Evolutionary conservation across 2,797 vertebrate genomes (phyloP), one percentile per base, ranked within the genome.

Genomic region (Emys orbicularis): DNA sequence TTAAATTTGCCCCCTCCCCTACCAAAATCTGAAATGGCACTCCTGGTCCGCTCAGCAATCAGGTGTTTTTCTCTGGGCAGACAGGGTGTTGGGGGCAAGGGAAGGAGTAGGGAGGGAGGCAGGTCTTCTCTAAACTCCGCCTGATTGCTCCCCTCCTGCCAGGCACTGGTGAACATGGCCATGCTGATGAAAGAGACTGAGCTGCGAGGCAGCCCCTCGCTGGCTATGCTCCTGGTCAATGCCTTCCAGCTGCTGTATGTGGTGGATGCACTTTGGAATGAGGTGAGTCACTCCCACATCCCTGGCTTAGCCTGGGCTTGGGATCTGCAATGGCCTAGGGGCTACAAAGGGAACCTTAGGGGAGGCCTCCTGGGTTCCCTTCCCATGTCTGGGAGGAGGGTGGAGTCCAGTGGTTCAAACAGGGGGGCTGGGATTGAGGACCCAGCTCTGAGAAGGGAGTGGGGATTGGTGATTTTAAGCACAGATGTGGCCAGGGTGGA

Each of bases 181-280:
- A 98, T 99, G 98, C 96, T 99, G 97, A 96, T 99, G 97, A 99
- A 98, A 95, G 99, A 99, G 95, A 98, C 98, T 12, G 98, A 99
- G 94, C 97, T 99, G 12, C 98, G 96, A 37, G 99, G 98, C 7
- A 98, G 98, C 19, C 98, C 99, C 3, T 99, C 99, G 4, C 97
- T 99, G 44, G 98, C 99, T 94, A 99, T 99, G 99, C 97, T 99
- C 41, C 98, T 99, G 91, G 99, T 99, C 83, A 99, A 99, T 49
- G 88, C 96, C 91, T 99, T 99, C 97, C 99, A 99, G 98, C 97
- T 99, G 87, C 98, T 99, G 53, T 99, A 99, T 3, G 99, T 99
- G 81, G 98, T 97, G 0, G 99, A 99, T 6, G 99, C 99, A 76
- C 98, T 99, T 84, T 99, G 99, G 99, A 98, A 99, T 1, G 99